These are phyloP conservation scores for Erinaceus europaeus DNA, from an alignment of 2,113 vertebrate genomes.

Conservation along the genomic window DNA sequence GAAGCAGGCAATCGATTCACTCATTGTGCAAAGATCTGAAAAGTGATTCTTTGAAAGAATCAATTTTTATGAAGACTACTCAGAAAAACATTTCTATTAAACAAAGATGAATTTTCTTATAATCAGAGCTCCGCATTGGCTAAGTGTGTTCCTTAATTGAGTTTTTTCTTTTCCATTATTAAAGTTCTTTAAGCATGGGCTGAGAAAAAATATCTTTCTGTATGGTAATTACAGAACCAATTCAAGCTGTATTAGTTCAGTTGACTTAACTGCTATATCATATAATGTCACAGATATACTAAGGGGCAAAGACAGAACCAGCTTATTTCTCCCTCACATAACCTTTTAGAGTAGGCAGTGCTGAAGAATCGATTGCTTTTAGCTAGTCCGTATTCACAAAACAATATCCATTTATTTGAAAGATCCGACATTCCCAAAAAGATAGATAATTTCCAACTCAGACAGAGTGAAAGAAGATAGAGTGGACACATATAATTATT, in stretches of 20 bases:
- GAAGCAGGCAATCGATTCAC: background rate
- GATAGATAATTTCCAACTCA: fast-evolving
- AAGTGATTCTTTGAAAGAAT: background rate
- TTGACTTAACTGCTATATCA: background rate
- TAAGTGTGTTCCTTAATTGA: background rate
- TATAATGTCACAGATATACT: background rate
- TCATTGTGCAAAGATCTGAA: background rate
- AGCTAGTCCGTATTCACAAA: background rate
- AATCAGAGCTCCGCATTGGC: background rate
- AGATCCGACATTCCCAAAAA: background rate
- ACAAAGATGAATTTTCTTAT: background rate
- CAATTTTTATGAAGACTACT: background rate
- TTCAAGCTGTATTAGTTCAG: background rate
- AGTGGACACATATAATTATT: background rate
- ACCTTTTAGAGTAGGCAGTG: background rate
- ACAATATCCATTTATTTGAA: background rate
- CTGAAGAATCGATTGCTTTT: background rate
- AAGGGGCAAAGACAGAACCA: background rate
- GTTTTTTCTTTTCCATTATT: too few relatives aligned
- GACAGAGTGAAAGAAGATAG: background rate
- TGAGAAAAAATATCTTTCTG: background rate
- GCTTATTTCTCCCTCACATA: background rate
- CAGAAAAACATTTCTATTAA: background rate
- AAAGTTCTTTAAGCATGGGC: background rate
- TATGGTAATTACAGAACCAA: background rate